These are phyloP conservation scores for Eptesicus fuscus DNA, from an alignment of 2,113 vertebrate species.

Conservation along the genomic window DNA sequence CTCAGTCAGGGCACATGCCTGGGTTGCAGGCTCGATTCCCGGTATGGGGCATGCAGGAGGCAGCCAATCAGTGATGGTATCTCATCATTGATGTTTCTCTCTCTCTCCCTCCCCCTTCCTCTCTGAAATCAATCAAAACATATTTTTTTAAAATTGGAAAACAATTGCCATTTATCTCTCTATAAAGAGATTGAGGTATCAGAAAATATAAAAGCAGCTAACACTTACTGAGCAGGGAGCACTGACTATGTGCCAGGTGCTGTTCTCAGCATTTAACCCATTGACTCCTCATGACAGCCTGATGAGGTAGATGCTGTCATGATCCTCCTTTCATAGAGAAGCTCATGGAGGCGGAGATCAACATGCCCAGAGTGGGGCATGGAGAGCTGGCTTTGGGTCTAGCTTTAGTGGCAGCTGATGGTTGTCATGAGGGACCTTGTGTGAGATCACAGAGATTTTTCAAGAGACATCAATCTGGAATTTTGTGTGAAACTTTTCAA, in stretches of 20 bases:
- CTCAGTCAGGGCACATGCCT: no score
- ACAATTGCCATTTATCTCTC: neutral
- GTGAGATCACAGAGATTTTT: neutral
- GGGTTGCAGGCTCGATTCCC: no score
- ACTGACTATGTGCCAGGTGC: neutral
- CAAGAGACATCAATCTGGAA: neutral
- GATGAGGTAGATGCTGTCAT: neutral
- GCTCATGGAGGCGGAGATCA: neutral
- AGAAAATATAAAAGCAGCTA: neutral
- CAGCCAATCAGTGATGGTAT: no score
- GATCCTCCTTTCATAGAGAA: neutral
- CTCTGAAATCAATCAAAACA: no score
- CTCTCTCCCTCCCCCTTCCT: no score
- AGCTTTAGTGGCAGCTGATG: neutral
- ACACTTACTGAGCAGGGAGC: neutral
- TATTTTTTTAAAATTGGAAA: neutral
- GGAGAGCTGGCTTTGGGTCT: neutral
- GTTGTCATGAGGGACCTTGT: neutral
- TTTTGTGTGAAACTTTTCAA: slow-evolving; percentile 1
- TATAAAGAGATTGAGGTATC: neutral
- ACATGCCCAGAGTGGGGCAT: neutral
- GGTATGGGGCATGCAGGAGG: no score
- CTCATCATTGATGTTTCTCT: no score
- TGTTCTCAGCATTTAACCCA: neutral
- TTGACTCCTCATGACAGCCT: neutral